Conservation (phyloP, 2,113 vertebrate species). For the Parotia lawesii region DNA sequence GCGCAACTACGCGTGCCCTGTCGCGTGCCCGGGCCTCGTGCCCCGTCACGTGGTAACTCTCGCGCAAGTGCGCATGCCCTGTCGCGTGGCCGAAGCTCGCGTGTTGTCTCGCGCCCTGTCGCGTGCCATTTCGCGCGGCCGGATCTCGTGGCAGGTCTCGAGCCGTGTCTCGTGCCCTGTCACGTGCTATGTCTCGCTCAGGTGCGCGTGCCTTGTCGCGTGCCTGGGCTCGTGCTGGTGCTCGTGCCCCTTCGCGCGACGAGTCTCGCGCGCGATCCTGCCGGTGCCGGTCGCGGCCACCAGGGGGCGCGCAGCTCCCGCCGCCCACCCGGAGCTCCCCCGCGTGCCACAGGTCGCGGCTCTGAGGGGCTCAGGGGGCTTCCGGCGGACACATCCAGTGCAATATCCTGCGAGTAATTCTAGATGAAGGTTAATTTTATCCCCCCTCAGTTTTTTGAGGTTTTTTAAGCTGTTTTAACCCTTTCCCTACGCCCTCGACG, state of each 20-base stretch:
- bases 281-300: not conserved
- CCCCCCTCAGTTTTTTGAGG: accelerated
- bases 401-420: accelerated
- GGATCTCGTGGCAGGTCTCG: not conserved
- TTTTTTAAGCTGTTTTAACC: not conserved
- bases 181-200: not conserved
- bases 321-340: not conserved
- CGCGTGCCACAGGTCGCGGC: no score
- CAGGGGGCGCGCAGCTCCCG: not conserved
- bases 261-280: no score
- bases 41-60: not conserved
- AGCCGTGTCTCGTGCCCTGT: not conserved
- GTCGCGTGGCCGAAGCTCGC: not conserved
- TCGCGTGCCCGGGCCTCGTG: no score
- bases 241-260: not conserved
- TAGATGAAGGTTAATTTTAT: accelerated
- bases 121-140: not conserved
- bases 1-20: not conserved
- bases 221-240: not conserved
- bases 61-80: not conserved
- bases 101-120: not conserved
- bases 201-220: not conserved
- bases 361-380: not conserved
- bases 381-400: no score
- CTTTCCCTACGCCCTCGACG: not conserved